A percentile compares a stretch with the other conserved stretches of the same genome.
Conservation (phyloP, 2,113 vertebrate genomes). For the Carlito syrichta region DNA sequence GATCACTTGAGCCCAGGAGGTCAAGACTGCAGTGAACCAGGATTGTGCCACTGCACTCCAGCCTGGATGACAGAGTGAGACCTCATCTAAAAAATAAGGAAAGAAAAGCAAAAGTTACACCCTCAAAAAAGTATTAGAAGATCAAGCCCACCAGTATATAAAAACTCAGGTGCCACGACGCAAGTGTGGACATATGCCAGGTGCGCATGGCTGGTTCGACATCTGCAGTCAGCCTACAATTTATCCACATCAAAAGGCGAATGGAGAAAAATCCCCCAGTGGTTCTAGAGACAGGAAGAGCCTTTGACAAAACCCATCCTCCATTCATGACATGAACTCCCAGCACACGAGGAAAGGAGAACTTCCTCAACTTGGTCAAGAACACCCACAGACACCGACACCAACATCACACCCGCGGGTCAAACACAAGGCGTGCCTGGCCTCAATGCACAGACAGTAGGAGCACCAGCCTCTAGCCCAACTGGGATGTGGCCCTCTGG, state of each 20-base stretch:
- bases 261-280: neutral
- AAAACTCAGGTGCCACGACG: neutral
- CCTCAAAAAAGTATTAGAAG: neutral
- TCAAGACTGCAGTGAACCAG: too few relatives aligned
- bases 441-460: too few relatives aligned
- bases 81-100: too few relatives aligned
- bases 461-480: too few relatives aligned
- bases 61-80: too few relatives aligned
- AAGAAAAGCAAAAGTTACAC: conserved; percentile 23
- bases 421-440: neutral
- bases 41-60: too few relatives aligned
- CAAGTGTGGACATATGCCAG: neutral
- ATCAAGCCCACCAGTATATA: neutral
- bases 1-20: too few relatives aligned
- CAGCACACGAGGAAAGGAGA: neutral
- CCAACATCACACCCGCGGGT: neutral
- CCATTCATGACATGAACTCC: neutral
- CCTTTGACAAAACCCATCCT: neutral
- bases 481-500: too few relatives aligned
- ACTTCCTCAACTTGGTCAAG: neutral
- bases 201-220: neutral
- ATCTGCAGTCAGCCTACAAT: neutral
- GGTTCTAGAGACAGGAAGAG: neutral
- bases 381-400: neutral
- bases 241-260: neutral